Conservation (phyloP, 2,797 vertebrate species). For the Poeciliopsis infans region DNA sequence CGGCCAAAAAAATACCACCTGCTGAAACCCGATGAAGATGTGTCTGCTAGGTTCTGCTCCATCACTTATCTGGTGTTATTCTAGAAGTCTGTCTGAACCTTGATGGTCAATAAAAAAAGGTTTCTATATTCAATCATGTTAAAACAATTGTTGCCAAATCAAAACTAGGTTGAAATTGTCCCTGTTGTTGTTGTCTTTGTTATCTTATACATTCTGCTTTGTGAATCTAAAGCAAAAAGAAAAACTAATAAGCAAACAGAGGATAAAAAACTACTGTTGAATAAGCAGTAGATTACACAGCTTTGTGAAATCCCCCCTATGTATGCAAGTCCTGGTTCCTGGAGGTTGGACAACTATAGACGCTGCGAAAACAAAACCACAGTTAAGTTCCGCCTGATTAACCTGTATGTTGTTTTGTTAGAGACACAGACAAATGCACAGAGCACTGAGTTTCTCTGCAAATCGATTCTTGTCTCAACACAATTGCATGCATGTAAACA, state of each 20-base stretch:
- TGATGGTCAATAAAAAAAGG: neutral
- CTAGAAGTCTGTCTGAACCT: neutral
- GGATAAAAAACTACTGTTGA: neutral
- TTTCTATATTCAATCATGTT: too few species aligned
- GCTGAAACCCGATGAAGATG: neutral
- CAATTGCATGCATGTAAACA: slow-evolving; percentile 18
- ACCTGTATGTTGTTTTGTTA: slow-evolving; percentile 66
- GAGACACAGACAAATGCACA: slow-evolving; percentile 38
- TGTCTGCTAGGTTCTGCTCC: neutral
- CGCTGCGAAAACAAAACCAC: slow-evolving; percentile 74
- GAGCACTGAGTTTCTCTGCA: neutral
- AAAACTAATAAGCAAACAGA: neutral
- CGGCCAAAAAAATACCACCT: neutral
- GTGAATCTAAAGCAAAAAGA: neutral
- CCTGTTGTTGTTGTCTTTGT: neutral
- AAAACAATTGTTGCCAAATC: neutral
- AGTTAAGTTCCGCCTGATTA: slow-evolving; percentile 71
- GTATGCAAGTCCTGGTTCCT: slow-evolving; percentile 66
- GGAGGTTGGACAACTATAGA: slow-evolving; percentile 71
- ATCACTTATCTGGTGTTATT: neutral
- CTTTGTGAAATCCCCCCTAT: slow-evolving; percentile 27
- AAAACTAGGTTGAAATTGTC: neutral
- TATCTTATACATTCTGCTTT: neutral
- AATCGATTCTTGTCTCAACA: neutral
- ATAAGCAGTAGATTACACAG: neutral